Conservation (phyloP, 2,888 invertebrate genomes). For the Plebejus anna region DNA sequence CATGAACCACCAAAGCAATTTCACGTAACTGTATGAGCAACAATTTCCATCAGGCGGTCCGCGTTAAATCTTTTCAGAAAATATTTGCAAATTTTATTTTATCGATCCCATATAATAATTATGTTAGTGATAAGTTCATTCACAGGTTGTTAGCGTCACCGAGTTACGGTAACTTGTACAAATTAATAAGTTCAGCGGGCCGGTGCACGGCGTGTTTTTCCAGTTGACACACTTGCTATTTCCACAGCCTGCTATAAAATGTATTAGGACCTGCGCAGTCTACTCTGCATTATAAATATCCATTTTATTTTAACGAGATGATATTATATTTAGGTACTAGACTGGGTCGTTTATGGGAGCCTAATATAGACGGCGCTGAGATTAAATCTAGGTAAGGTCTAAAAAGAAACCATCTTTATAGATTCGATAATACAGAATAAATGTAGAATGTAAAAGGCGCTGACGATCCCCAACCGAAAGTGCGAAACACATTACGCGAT, state of each 20-base stretch:
- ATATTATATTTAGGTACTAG: background rate
- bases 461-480: background rate
- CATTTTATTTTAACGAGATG: background rate
- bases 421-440: no score
- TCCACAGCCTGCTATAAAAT: conserved; percentile 20
- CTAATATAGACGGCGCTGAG: background rate
- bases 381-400: background rate
- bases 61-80: background rate
- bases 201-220: conserved; percentile 18
- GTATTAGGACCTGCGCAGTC: conserved; percentile 5
- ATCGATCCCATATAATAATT: background rate
- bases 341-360: background rate
- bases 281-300: background rate
- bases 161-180: background rate
- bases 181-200: conserved; percentile 25
- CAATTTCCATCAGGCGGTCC: background rate
- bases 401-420: no score
- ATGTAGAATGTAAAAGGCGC: background rate
- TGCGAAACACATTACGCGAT: background rate
- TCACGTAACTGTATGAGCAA: no score
- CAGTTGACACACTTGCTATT: conserved; percentile 24
- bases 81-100: background rate
- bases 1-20: no score
- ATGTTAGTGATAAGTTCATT: background rate
- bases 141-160: background rate